Conservation (phyloP, 2,797 vertebrate genomes). For the Cossypha dichroa region DNA sequence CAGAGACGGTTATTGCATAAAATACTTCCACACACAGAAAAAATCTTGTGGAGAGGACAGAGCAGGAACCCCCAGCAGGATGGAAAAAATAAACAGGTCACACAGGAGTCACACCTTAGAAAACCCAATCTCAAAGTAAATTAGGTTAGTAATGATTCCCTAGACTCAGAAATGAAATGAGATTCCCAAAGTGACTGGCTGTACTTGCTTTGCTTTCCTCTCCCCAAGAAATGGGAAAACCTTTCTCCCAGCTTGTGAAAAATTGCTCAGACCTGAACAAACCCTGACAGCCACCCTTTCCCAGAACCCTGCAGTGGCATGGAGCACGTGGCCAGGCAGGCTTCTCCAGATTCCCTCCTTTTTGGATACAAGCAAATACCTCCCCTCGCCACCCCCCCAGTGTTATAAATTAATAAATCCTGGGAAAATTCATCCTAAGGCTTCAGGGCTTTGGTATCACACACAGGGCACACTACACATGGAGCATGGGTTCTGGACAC, state of each 20-base stretch:
- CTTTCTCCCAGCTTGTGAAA: background rate
- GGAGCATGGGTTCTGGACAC: background rate
- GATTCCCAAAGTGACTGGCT: background rate
- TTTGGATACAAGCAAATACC: background rate
- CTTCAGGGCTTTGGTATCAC: background rate
- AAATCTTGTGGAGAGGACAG: background rate
- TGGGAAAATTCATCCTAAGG: background rate
- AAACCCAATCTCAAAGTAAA: background rate
- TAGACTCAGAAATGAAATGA: background rate
- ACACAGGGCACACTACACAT: accelerated
- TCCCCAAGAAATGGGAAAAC: background rate
- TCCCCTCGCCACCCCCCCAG: no score
- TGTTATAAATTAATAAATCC: background rate
- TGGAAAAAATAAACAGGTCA: background rate
- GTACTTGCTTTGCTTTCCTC: background rate
- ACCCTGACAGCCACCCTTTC: accelerated
- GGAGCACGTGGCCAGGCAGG: background rate
- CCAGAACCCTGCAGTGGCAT: background rate
- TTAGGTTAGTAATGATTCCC: background rate
- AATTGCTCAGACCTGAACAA: background rate
- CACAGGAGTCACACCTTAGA: background rate
- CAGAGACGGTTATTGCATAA: background rate
- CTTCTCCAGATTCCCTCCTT: background rate
- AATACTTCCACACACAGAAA: background rate
- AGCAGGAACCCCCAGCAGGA: background rate